Conservation (phyloP, 1,140 invertebrate species). For the Scaptomyza hsui region DNA sequence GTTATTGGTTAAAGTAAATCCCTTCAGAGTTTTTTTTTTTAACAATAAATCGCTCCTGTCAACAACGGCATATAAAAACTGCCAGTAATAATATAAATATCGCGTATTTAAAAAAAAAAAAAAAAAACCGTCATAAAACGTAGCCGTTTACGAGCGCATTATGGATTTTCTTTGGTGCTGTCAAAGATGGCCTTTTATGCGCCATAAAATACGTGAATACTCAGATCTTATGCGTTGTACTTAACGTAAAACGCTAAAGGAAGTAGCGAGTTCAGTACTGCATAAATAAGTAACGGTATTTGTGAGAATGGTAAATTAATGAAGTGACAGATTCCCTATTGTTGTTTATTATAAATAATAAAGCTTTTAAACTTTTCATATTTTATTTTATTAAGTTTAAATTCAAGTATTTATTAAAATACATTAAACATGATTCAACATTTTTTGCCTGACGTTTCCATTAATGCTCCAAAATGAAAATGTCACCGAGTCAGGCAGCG, state of each 20-base stretch:
- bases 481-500: constrained; percentile 7
- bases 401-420: too few relatives aligned
- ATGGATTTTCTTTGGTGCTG: constrained; percentile 27
- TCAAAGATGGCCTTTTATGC: constrained; percentile 53
- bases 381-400: too few relatives aligned
- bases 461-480: constrained; percentile 13
- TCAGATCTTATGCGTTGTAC: too few relatives aligned
- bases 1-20: too few relatives aligned
- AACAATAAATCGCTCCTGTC: constrained; percentile 43
- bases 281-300: constrained; percentile 51
- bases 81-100: constrained; percentile 36
- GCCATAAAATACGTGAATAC: constrained; percentile 33
- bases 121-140: constrained; percentile 54
- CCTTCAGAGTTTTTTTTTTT: constrained; percentile 13
- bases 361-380: too few relatives aligned
- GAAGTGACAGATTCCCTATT: background rate
- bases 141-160: constrained; percentile 51
- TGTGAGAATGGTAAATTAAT: background rate
- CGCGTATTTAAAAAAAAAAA: constrained; percentile 14
- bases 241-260: background rate
- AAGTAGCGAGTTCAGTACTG: constrained; percentile 1
- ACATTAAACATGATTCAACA: background rate
- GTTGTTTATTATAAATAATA: too few relatives aligned
- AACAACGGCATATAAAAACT: constrained; percentile 7
- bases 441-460: background rate